Evolutionary conservation across 2,797 vertebrate genomes (phyloP), one percentile per base, ranked within the genome.

Genomic region (Neosilurus mollespiculum): DNA sequence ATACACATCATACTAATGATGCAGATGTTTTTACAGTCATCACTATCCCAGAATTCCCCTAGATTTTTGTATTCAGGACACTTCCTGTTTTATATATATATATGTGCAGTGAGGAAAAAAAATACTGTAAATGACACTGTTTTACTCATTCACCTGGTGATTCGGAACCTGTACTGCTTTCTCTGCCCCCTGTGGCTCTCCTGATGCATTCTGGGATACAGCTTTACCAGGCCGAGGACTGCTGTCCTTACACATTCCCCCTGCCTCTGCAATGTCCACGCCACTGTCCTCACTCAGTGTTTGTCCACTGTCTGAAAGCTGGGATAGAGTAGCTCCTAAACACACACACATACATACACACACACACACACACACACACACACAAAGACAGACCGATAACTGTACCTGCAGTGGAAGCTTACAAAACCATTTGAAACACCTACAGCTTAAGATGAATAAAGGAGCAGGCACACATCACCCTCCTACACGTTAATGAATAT

Each of bases 221-320:
- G 90, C 93, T 89, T 95, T 97, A 87, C 90, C 91, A 11, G 94
- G 92, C 0, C 91, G 92, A 0, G 90, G 94, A 90, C 93, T 96
- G 90, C 92, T 94, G 34, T 97, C 95, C 59, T 95, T 96, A 89
- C 93, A 91, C 2, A 95, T 92, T 87, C 88, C 93, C 84, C 95
- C 95, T 0, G 91, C 84, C 83, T 90, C 97, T 0, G 96, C 96
- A 0, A 97, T 96, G 43, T 99, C 97, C 91, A 99, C 97, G 1
- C 97, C 97, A 4, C 97, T 99, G 95, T 99, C 97, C 90, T 98
- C 97, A 0, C 97, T 98, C 85, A 99, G 95, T 12, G 97, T 98
- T 93, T 99, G 97, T 73, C 97, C 97, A 0, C 97, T 98, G 93
- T 98, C 97, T 0, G 97, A 98, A 87, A 98, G 94, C 94, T 99